Conservation (phyloP, 2,113 vertebrate species). For the Clarias macrocephalus region DNA sequence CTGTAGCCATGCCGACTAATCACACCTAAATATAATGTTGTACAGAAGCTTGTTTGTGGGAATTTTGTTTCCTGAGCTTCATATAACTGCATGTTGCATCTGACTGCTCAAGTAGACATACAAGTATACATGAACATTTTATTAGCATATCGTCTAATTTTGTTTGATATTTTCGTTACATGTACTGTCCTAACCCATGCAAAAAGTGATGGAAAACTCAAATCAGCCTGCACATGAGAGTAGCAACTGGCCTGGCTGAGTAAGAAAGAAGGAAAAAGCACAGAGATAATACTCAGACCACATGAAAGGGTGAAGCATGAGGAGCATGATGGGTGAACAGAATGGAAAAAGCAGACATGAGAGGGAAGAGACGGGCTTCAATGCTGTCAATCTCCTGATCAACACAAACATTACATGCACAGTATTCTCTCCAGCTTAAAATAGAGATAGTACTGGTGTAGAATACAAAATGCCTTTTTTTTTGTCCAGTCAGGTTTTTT, state of each 20-base stretch:
- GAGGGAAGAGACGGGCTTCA: not conserved
- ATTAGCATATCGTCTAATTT: no score
- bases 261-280: not conserved
- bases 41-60: not conserved
- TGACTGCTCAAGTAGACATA: not conserved
- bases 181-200: no score
- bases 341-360: not conserved
- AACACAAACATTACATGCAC: not conserved
- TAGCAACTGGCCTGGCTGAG: not conserved
- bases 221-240: not conserved
- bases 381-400: not conserved
- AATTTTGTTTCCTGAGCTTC: not conserved
- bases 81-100: not conserved
- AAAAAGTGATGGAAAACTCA: no score
- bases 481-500: not conserved
- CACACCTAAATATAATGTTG: not conserved
- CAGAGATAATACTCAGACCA: not conserved
- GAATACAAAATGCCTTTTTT: not conserved
- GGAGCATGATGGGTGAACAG: not conserved
- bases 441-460: not conserved
- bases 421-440: not conserved
- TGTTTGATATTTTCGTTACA: no score
- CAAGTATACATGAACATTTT: no score
- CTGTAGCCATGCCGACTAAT: not conserved
- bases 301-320: not conserved